Base-by-base conservation (phyloP, 1,140 invertebrate species). In the Drosophila ogumai region DNA sequence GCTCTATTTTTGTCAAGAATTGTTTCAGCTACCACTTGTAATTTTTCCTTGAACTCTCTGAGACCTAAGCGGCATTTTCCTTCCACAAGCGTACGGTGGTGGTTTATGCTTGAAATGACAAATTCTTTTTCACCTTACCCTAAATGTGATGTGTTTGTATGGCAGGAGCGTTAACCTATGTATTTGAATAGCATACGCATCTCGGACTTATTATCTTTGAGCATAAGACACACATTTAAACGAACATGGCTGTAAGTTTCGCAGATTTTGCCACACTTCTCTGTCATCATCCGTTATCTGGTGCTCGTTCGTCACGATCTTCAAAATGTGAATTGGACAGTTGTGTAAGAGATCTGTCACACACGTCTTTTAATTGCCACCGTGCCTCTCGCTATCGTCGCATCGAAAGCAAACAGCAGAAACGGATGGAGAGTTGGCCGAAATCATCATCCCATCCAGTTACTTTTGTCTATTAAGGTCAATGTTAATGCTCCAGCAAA, bases 401-500 rank as follows among this genome's bases (percentile, higher is more conserved):
- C 10, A 17, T 34, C 56, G 31, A 60, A 43, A 54, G 67, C 50
- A 59, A 72, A 43, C 34, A 25, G 46, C 38, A 73, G 15, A 58
- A 40, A 36, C 28, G 38, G 49, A 64, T 15, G 52, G n/a, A 66
- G 50, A 71, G 38, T 17, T 36, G 17, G 19, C 5, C 25, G 34
- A 41, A n/a, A 77, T 36, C 49, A 75, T 47, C 61, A 65, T 47
- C 57, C 54, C 63, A 77, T 64, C 50, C 84, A 69, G 82, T 80
- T 88, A 85, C 52, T 55, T 69, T 71, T 64, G 22, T 66, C 44
- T 80, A 88, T 88, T 88, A 81, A 88, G 84, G 84, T 90, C 84
- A 88, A 88, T 90, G 84, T 84, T 84, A 90, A 90, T 90, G 85
- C 80, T 77, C 74, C 50, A 63, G 40, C 25, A 54, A 57, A 77